Evolutionary conservation across 2,797 vertebrate species (phyloP), one percentile per base, ranked within the genome.

Genomic region (Poeciliopsis gracilis): DNA sequence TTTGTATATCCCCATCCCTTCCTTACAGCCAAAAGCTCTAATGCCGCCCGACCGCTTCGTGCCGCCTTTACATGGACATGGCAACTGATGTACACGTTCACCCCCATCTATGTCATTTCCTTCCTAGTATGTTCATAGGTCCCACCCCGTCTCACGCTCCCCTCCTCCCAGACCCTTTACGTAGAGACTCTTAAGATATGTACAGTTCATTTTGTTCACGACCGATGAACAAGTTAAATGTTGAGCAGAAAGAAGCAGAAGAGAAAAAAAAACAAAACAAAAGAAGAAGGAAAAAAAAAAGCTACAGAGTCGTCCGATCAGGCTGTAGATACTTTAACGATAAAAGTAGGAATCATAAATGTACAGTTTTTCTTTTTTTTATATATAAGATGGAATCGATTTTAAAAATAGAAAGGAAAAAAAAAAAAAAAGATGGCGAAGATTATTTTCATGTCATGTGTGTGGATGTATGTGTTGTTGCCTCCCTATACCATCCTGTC

Each of bases 1-100:
- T 99, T 96, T 99, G 97, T 99, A 98, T 99, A 98, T 99, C 97
- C 98, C 97, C 97, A 98, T 98, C 98, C 97, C 98, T 99, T 99
- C 98, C 97, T 99, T 99, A 99, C 98, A 99, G 98, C 98, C 97
- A 98, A 98, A 99, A 99, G 98, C 97, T 98, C 98, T 98, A 99
- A 99, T 97, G 98, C 98, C 97, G 98, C 97, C 97, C 98, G 98
- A 99, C 97, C 97, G 97, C 98, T 99, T 96, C 97, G 98, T 97
- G 96, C 97, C 93, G 97, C 98, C 98, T 97, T 98, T 98, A 99
- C 98, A 98, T 99, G 98, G 98, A 99, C 98, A 99, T 99, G 98
- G 98, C 98, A 98, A 97, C 98, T 99, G 97, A 98, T 97, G 97
- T 98, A 98, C 97, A 98, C 98, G 95, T 91, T 95, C 93, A 94